Base-by-base conservation (phyloP, 2,797 vertebrate genomes). In the Aulostomus chinensis region DNA sequence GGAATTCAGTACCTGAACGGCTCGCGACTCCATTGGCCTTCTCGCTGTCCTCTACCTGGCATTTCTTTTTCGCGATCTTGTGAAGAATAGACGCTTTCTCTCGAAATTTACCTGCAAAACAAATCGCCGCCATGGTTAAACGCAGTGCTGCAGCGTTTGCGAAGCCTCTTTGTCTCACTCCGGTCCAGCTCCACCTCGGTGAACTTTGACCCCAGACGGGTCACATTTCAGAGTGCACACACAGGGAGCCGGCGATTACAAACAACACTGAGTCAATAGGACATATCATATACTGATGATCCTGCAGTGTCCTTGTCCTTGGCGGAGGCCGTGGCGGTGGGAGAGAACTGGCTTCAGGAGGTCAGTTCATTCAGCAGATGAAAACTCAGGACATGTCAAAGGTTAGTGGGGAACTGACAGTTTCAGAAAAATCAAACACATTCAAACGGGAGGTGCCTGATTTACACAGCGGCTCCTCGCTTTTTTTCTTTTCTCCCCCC, bases 61-160 rank as follows among this genome's bases (percentile, higher is more conserved):
- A 97, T 85, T 98, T 98, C 93, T 96, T 98, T 91, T 99, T 99
- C 56, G 96, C 96, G 0, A 99, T 97, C 92, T 98, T 98, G 80
- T 98, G 95, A 50, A 99, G 95, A 79, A 98, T 98, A 43, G 96
- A 97, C 0, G 95, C 97, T 70, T 95, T 98, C 90, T 99, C 96
- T 68, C 94, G 93, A 82, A 99, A 99, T 73, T 94, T 96, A 65
- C 96, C 96, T 99, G 89, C 84, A 89, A 86, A 29, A 79, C 38
- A 76, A n/a, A 40, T 17, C 2, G 15, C 36, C 42, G 37, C 29
- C 21, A 5, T 3, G 45, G 38, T 84, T 36, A 78, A 55, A 50
- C 1, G 14, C 17, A 2, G 15, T 1, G 7, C 12, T 0, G 45
- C 41, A 37, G 50, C 38, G 6, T 45, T 56, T 50, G 42, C 41